Conservation (phyloP, 2,888 invertebrate genomes). For the Allolobophora icterica region DNA sequence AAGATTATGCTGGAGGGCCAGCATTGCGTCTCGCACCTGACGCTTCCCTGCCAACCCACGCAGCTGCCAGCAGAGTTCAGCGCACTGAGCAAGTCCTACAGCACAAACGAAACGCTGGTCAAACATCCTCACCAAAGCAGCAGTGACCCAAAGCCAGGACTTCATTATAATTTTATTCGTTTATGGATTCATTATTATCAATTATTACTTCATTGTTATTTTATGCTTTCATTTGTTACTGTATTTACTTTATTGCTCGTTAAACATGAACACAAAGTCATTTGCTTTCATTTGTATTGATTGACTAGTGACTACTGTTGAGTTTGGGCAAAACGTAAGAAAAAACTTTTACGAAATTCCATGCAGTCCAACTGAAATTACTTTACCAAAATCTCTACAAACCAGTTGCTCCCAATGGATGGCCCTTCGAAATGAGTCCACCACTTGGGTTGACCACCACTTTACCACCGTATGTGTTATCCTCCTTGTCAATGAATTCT, state of each 20-base stretch:
- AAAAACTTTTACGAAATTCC: no score
- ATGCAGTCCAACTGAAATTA: neutral
- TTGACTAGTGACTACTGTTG: no score
- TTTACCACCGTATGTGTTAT: conserved; percentile 96
- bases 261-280: no score
- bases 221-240: no score
- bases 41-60: conserved; percentile 80
- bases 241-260: no score
- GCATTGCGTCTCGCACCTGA: conserved; percentile 79
- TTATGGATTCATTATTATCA: no score
- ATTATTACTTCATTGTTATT: no score
- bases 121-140: no score
- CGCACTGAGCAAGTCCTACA: conserved; percentile 81
- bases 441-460: conserved; percentile 98
- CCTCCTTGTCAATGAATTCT: conserved; percentile 86
- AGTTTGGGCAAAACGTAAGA: no score
- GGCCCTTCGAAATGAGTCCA: conserved; percentile 95
- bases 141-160: no score
- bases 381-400: neutral
- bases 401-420: conserved; percentile 94
- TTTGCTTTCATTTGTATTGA: no score
- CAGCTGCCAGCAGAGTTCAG: conserved; percentile 86
- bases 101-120: neutral
- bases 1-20: conserved; percentile 94
- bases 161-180: no score